Percentiles rank a stretch among this genome's conserved stretches.
Conservation (phyloP, 2,888 invertebrate genomes). For the Halictus ligatus region DNA sequence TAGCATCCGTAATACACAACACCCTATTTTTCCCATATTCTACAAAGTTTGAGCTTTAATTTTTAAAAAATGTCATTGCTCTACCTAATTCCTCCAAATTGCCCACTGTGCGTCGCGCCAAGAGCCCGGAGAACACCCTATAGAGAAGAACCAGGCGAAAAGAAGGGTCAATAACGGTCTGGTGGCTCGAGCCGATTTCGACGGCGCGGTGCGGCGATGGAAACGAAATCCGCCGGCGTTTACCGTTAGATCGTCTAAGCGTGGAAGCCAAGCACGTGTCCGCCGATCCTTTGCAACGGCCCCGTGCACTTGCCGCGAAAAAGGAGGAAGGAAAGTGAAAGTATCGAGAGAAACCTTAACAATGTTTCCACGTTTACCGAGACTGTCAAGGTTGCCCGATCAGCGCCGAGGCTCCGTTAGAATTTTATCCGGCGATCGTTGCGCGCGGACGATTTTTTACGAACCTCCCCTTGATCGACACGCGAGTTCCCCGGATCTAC, state of each 20-base stretch:
- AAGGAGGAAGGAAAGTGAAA: conserved; percentile 70
- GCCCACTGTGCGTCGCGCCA: not conserved
- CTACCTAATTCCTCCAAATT: too few relatives aligned
- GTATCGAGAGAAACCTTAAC: conserved; percentile 67
- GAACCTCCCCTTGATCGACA: not conserved
- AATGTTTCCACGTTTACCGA: conserved; percentile 69
- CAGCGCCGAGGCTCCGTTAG: conserved; percentile 53
- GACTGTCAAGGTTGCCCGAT: conserved; percentile 68
- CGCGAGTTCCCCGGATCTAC: conserved; percentile 32
- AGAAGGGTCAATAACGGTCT: conserved; percentile 19
- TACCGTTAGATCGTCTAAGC: conserved; percentile 50
- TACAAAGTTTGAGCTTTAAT: too few relatives aligned
- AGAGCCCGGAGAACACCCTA: conserved; percentile 6
- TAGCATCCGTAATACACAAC: too few relatives aligned
- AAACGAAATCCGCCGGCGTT: conserved; percentile 25
- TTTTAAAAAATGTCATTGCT: too few relatives aligned
- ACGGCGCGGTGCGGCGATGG: conserved; percentile 9
- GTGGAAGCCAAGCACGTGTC: conserved; percentile 45
- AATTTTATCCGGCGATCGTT: conserved; percentile 60
- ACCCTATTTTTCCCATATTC: too few relatives aligned
- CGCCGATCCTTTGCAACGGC: conserved; percentile 34
- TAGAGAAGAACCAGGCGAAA: not conserved
- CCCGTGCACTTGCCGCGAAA: conserved; percentile 60
- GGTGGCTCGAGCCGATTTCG: conserved; percentile 9
- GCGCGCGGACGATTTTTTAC: conserved; percentile 50